Base-by-base conservation (phyloP, 2,888 invertebrate species). In the Strigamia crassipes region DNA sequence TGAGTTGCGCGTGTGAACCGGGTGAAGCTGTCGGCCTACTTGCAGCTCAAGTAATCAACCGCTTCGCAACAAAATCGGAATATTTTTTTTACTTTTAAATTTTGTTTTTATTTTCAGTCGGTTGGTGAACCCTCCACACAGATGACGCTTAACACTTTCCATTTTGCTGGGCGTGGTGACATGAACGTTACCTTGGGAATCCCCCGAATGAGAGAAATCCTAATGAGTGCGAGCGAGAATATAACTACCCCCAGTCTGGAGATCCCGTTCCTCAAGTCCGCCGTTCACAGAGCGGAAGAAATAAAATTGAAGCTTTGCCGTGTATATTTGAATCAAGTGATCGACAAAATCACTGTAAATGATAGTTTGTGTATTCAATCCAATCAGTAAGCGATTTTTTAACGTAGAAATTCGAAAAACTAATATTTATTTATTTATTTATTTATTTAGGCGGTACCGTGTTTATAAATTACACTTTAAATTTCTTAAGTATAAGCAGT, bases 151-250 rank as follows among this genome's bases (percentile, higher is more conserved):
- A 99, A 99, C 88, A 99, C 99, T 61, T 99, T 99, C 89, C 99
- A 99, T 87, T 99, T 99, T 88, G 99, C 99, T 86, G 99, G 99
- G 87, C 93, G 98, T 89, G 98, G 99, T 90, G 99, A 99, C 89
- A 99, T 99, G 98, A 99, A 99, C 90, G 99, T 99, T 0, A 99
- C 99, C 0, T 91, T 99, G n/a, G 99, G 99, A 90, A 99, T 99
- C 85, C 99, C 99, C 0, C 92, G 99, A 85, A 90, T 99, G 6
- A 90, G 97, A 85, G 99, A 99, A 91, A 97, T 99, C 85, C 90
- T 99, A 0, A 99, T 99, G 98, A 93, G 89, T 3, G 98, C 97
- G 0, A 94, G 96, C 0, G 92, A 92, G n/a, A 94, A 93, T 83
- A 94, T 98, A 13, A 96, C 96, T 88, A 99, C 99, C 0, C 99